Conservation (phyloP, 2,888 invertebrate species). For the Luperina nickerlii region DNA sequence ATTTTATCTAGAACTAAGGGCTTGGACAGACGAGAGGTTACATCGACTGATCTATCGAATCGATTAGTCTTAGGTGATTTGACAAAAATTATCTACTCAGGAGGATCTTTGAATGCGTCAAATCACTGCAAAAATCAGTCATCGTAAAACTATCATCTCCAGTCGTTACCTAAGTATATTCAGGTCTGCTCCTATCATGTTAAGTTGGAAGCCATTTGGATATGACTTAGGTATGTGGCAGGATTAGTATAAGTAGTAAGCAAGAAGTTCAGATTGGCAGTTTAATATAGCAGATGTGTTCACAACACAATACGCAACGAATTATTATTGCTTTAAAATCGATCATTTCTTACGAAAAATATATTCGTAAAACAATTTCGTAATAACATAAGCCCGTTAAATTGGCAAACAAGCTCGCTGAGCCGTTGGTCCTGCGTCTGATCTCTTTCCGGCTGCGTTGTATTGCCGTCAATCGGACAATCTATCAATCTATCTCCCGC, state of each 20-base stretch:
- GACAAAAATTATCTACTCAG: neutral
- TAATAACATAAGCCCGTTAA: too few species aligned
- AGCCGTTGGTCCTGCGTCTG: too few species aligned
- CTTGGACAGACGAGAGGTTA: constrained; percentile 3
- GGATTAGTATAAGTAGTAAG: neutral
- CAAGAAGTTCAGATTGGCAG: neutral
- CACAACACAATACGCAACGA: neutral
- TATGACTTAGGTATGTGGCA: neutral
- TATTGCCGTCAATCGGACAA: too few species aligned
- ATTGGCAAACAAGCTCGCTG: too few species aligned
- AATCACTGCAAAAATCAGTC: constrained; percentile 2
- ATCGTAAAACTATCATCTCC: neutral
- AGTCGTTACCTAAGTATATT: neutral
- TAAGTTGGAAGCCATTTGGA: constrained; percentile 2
- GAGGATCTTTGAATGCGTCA: constrained; percentile 6
- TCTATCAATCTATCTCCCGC: too few species aligned
- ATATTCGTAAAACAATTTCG: too few species aligned
- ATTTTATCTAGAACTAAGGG: constrained; percentile 49
- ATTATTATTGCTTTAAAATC: neutral
- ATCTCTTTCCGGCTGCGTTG: too few species aligned
- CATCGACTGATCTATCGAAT: neutral
- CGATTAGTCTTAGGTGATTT: constrained; percentile 6
- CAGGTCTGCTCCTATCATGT: neutral
- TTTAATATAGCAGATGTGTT: neutral
- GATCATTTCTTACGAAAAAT: neutral